Evolutionary conservation across 2,113 vertebrate genomes (phyloP).

Genomic region (Mellivora capensis): DNA sequence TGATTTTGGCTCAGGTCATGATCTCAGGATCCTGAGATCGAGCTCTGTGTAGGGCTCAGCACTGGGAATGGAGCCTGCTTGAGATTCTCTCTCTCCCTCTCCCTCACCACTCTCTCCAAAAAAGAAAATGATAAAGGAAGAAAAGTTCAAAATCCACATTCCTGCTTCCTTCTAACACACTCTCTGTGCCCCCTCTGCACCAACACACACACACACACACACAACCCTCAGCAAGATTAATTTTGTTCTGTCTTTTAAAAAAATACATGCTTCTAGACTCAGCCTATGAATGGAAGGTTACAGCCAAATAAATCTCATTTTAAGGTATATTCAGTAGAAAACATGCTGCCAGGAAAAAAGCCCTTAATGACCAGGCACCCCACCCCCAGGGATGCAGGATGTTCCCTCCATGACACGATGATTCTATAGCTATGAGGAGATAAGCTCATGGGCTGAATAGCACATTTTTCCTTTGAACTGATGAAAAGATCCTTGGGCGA

Average conservation of each 20-base stretch:
- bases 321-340: not conserved
- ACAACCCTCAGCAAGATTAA: not conserved
- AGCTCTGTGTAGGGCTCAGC: not conserved
- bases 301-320: not conserved
- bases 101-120: too few species aligned
- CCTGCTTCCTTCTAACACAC: not conserved
- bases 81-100: not conserved
- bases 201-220: not conserved
- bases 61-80: not conserved
- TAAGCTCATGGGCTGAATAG: slow-evolving; percentile 23
- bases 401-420: not conserved
- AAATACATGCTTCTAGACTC: not conserved
- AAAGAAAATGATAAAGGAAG: not conserved
- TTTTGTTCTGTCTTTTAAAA: not conserved
- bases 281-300: not conserved
- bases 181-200: not conserved
- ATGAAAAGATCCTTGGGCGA: slow-evolving; percentile 67
- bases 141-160: not conserved
- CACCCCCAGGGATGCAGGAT: not conserved
- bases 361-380: not conserved
- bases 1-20: not conserved
- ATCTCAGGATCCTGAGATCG: not conserved
- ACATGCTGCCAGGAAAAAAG: not conserved
- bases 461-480: slow-evolving; percentile 71
- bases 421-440: not conserved